A percentile compares a stretch with the other conserved stretches of the same genome.
Conservation (phyloP, 2,797 vertebrate species). For the Toxotes lorentzi region DNA sequence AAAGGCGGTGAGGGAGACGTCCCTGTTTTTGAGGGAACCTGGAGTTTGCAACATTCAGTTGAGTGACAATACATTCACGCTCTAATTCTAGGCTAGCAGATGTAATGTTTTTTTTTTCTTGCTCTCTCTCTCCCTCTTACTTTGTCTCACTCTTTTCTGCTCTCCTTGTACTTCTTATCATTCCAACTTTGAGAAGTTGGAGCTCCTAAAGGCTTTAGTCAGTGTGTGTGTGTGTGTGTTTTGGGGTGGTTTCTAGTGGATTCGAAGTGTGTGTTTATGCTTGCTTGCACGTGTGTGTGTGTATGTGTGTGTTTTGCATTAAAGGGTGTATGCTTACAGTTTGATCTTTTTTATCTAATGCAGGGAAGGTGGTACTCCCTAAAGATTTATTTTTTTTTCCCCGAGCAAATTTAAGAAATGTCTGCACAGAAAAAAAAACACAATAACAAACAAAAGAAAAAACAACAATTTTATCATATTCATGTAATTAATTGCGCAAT, state of each 20-base stretch:
- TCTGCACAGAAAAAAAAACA: conserved; percentile 66
- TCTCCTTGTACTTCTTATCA: conserved; percentile 81
- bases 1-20: conserved; percentile 82
- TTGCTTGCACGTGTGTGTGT: conserved; percentile 33
- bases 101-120: conserved; percentile 69
- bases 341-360: conserved; percentile 84
- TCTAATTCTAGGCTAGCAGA: conserved; percentile 87
- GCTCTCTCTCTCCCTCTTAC: conserved; percentile 54
- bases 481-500: conserved; percentile 79
- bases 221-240: conserved; percentile 67
- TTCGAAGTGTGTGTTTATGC: conserved; percentile 53
- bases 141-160: conserved; percentile 77
- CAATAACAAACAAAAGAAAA: conserved; percentile 77
- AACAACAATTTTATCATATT: conserved; percentile 73
- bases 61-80: conserved; percentile 85
- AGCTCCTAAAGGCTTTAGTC: conserved; percentile 84
- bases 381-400: conserved; percentile 74
- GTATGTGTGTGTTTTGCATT: conserved; percentile 69
- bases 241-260: conserved; percentile 70
- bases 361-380: conserved; percentile 82
- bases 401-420: conserved; percentile 78
- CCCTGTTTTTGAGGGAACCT: conserved; percentile 88
- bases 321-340: conserved; percentile 81
- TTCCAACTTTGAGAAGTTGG: conserved; percentile 86
- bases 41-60: conserved; percentile 84